phyloP scores from a whole-genome alignment of 2,888 invertebrate species.

The Heterodera filipjevi region DNA sequence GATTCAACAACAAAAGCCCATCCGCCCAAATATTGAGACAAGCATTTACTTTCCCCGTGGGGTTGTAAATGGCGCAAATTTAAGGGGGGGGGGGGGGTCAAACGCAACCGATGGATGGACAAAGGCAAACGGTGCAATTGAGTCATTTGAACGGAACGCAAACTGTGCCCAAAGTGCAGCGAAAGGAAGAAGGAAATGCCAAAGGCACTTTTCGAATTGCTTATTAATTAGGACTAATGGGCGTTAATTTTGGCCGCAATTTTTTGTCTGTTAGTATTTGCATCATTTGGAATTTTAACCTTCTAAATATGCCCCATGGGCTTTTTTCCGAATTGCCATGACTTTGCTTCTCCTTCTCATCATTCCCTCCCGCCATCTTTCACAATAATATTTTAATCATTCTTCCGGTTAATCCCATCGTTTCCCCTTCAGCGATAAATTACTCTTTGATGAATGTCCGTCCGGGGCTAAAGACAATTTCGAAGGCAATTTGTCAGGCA shows the following conservation, averaged over 20 bases:
- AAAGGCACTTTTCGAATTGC: too few relatives aligned
- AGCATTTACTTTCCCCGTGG: not conserved
- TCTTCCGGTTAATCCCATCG: constrained; percentile 13
- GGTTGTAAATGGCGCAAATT: constrained; percentile 10
- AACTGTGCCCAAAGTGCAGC: too few relatives aligned
- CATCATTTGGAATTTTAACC: too few relatives aligned
- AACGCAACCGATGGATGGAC: not conserved
- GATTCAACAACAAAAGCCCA: not conserved
- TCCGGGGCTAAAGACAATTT: constrained; percentile 16
- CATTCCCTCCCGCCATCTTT: not conserved
- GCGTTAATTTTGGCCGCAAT: too few relatives aligned
- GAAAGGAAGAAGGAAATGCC: too few relatives aligned
- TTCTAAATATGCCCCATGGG: too few relatives aligned
- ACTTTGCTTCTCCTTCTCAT: not conserved
- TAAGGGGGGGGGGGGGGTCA: not conserved
- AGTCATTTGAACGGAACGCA: not conserved
- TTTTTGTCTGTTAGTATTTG: too few relatives aligned
- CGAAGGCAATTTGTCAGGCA: constrained; percentile 14
- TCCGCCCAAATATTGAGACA: not conserved
- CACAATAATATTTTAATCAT: constrained; percentile 20
- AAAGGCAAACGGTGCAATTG: not conserved
- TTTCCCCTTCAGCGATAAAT: constrained; percentile 10
- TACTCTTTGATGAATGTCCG: constrained; percentile 15
- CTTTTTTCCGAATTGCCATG: too few relatives aligned
- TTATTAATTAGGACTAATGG: too few relatives aligned